Conservation (phyloP, 2,888 invertebrate genomes). For the Dicyrtomina minuta region DNA sequence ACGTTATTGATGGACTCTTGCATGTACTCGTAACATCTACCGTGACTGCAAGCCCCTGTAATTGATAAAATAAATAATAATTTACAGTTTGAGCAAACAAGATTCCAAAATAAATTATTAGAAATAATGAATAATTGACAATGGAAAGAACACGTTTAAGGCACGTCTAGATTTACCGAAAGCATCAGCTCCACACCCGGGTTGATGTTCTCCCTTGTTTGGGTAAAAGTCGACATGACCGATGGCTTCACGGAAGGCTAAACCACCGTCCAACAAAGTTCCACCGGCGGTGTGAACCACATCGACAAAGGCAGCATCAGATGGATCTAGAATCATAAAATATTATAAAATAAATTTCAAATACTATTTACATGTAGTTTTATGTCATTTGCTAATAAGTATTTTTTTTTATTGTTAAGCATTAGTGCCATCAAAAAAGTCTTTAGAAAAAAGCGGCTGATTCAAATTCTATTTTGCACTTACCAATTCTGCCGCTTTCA, state of each 20-base stretch:
- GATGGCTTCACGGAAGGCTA: conserved; percentile 30
- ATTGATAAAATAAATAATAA: neutral
- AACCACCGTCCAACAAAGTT: conserved; percentile 24
- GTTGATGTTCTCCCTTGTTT: conserved; percentile 46
- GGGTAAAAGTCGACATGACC: conserved; percentile 45
- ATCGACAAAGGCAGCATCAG: conserved; percentile 61
- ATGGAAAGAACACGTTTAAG: too few species aligned
- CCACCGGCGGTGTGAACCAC: conserved; percentile 37
- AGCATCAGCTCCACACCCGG: conserved; percentile 42
- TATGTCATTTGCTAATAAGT: neutral
- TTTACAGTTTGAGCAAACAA: too few species aligned
- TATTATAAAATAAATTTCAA: neutral
- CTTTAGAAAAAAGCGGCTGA: neutral
- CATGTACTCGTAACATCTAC: conserved; percentile 42
- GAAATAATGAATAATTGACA: too few species aligned
- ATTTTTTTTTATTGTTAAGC: neutral
- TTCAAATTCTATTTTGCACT: neutral
- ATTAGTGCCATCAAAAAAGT: neutral
- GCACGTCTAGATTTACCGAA: conserved; percentile 27
- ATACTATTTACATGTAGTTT: neutral
- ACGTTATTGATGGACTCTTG: conserved; percentile 39
- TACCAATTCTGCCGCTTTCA: conserved; percentile 59
- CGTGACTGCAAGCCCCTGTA: conserved; percentile 46
- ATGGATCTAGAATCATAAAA: conserved; percentile 57
- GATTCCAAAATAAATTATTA: too few species aligned